Evolutionary conservation across 2,797 vertebrate genomes (phyloP), one percentile per base, ranked within the genome.

Genomic region (Pelobates cultripes): DNA sequence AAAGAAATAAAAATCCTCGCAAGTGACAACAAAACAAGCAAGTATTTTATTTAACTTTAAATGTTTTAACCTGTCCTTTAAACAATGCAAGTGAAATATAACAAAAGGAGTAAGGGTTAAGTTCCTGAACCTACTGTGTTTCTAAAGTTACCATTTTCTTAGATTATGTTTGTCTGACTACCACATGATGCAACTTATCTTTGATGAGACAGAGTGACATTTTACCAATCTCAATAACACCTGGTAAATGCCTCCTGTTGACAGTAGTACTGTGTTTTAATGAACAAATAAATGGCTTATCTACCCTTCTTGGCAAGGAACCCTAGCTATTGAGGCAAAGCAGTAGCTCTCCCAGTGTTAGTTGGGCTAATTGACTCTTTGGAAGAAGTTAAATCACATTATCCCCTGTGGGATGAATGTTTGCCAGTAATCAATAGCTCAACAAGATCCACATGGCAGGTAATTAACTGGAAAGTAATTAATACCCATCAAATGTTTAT

Each of bases 361-460:
- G 92, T 91, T 85, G 86, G 87, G 85, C 90, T 96, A 97, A 99
- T 97, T 97, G 95, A 97, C 95, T 96, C 93, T 88, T 92, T 92
- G 94, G 94, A 95, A 96, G 91, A 91, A 93, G 93, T 94, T 96
- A 94, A 95, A 94, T 94, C 95, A 95, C 93, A 92, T 91, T 92
- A 92, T 94, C 92, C 95, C 95, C 94, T 88, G 94, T 95, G 95
- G 94, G 95, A 93, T 93, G 91, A 90, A 88, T 90, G 90, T 94
- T 97, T 93, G 89, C 92, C 90, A 93, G 95, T 97, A 98, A 97
- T 98, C 97, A 97, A 99, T 99, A 97, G 93, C 94, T 94, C 95
- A 93, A 96, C 95, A 96, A 97, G 96, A 96, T 95, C 92, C 94
- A 88, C 95, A 96, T 93, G 93, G 90, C 91, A 91, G 91, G 91